A percentile compares a stretch with the other conserved stretches of the same genome.
Evolutionary conservation across 2,797 vertebrate species (phyloP).

Genomic region (Rhinogobio ventralis): DNA sequence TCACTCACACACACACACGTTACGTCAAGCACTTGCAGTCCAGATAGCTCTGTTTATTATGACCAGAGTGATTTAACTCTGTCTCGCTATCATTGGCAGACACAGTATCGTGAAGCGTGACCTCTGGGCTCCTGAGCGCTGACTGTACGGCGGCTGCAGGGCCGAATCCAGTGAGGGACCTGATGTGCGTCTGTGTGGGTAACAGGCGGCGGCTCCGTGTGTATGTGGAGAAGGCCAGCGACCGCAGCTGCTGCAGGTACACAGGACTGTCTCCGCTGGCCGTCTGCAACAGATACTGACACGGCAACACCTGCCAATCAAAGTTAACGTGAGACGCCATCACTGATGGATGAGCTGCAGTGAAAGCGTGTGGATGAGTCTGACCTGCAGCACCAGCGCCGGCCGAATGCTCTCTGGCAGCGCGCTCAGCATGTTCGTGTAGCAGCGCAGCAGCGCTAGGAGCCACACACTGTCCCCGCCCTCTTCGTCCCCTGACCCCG

Average conservation of each 20-base stretch:
- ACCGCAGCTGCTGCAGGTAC: slow-evolving; percentile 96
- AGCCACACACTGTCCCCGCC: slow-evolving; percentile 92
- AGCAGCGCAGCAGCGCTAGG: slow-evolving; percentile 93
- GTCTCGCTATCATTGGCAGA: background rate
- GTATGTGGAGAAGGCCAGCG: slow-evolving; percentile 95
- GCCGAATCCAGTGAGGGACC: slow-evolving; percentile 95
- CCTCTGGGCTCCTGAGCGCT: slow-evolving; percentile 89
- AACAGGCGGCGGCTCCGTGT: slow-evolving; percentile 92
- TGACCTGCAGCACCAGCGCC: slow-evolving; percentile 93
- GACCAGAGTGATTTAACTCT: background rate
- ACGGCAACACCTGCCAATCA: slow-evolving; percentile 87
- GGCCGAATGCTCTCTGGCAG: slow-evolving; percentile 90
- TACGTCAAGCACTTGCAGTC: background rate
- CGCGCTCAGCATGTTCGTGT: slow-evolving; percentile 92
- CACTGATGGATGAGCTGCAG: background rate
- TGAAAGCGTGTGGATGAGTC: background rate
- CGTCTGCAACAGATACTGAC: slow-evolving; percentile 95
- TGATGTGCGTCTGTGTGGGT: slow-evolving; percentile 92
- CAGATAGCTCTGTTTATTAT: background rate
- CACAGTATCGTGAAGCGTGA: slow-evolving; percentile 60
- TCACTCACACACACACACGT: too few species aligned
- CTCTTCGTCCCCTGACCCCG: slow-evolving; percentile 79
- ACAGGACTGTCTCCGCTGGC: slow-evolving; percentile 91
- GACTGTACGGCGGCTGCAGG: slow-evolving; percentile 88
- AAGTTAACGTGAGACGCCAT: background rate